phyloP scores from a whole-genome alignment of 2,113 vertebrate genomes.

The Oryzias melastigma region DNA sequence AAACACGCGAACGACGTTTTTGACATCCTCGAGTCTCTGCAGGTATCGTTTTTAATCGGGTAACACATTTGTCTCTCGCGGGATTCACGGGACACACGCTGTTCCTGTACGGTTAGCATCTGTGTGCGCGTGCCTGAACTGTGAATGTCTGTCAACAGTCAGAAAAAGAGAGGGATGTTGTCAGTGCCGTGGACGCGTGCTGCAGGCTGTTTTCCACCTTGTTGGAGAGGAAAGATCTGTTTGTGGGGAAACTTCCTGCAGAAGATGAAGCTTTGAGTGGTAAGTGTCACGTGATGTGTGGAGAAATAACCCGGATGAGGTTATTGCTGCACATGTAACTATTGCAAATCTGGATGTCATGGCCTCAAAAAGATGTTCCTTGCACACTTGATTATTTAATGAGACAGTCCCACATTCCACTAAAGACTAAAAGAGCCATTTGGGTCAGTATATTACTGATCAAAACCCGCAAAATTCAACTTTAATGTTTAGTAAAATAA shows the following conservation, averaged over 20 bases:
- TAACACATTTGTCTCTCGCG: no score
- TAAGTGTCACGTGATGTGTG: conserved; percentile 27
- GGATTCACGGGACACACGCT: not conserved
- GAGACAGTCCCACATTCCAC: no score
- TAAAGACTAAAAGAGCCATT: no score
- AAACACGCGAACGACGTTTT: conserved; percentile 84
- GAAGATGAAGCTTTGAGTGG: conserved; percentile 73
- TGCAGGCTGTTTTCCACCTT: conserved; percentile 82
- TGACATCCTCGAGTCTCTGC: conserved; percentile 81
- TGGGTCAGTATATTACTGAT: no score
- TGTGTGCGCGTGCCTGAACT: not conserved
- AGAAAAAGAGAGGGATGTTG: conserved; percentile 72
- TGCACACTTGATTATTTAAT: no score
- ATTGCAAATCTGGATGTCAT: no score
- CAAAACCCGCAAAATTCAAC: no score
- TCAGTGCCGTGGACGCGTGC: conserved; percentile 72
- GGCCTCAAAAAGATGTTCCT: no score
- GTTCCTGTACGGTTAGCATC: conserved; percentile 1
- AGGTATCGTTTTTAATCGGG: conserved; percentile 43
- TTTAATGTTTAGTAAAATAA: no score
- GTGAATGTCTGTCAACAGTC: conserved; percentile 66
- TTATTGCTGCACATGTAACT: no score
- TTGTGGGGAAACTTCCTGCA: conserved; percentile 79
- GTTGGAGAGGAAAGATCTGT: conserved; percentile 81
- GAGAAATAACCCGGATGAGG: not conserved